phyloP scores from a whole-genome alignment of 2,888 invertebrate genomes.

The Agrilus cyanescens region DNA sequence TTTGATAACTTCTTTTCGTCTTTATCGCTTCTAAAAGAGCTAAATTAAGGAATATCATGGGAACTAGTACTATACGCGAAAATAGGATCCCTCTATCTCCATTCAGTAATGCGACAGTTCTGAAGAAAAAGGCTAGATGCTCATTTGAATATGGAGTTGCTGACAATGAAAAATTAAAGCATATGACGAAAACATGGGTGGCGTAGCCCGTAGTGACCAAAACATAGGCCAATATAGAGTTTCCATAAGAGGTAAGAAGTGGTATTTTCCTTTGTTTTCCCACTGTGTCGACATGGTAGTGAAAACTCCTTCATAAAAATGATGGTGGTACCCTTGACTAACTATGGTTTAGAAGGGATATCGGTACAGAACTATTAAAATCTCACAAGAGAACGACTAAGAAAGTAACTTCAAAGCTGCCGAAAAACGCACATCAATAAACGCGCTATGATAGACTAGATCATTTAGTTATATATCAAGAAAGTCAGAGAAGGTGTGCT shows the following conservation, averaged over 20 bases:
- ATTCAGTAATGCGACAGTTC: neutral
- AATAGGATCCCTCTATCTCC: constrained; percentile 4
- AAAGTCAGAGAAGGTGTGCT: too few species aligned
- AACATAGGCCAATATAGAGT: constrained; percentile 18
- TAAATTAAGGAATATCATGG: constrained; percentile 6
- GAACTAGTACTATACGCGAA: constrained; percentile 6
- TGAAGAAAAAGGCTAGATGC: constrained; percentile 2
- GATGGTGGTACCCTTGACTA: constrained; percentile 18
- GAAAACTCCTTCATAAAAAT: constrained; percentile 17
- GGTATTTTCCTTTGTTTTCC: constrained; percentile 19
- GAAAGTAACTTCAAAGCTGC: neutral
- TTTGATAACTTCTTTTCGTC: constrained; percentile 7
- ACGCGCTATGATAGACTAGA: too few species aligned
- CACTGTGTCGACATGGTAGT: constrained; percentile 16
- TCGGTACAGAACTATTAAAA: constrained; percentile 8
- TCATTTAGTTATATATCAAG: too few species aligned
- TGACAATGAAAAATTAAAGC: constrained; percentile 4
- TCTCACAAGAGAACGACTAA: constrained; percentile 1
- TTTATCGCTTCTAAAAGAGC: constrained; percentile 3
- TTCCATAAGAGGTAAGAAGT: constrained; percentile 20
- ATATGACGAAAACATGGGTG: constrained; percentile 17
- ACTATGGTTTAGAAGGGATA: constrained; percentile 14
- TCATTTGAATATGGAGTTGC: constrained; percentile 1
- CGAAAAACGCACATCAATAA: too few species aligned
- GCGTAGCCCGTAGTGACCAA: constrained; percentile 16